A percentile compares a stretch with the other conserved stretches of the same genome.
Conservation (phyloP, 2,113 vertebrate genomes). For the Nesogale talazaci region DNA sequence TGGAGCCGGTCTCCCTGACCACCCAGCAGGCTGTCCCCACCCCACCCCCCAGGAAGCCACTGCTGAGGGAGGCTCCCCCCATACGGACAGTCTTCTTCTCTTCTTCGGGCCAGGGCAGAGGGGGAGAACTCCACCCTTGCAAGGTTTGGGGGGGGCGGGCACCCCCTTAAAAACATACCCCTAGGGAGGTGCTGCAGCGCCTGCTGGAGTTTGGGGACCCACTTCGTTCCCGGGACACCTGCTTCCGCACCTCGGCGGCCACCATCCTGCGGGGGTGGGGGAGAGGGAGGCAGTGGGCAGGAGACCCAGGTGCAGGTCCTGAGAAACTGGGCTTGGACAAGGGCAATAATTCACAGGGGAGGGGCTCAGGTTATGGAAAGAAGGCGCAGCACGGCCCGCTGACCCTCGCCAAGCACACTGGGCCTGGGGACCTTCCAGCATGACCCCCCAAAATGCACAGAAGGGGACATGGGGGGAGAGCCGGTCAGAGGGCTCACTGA, state of each 20-base stretch:
- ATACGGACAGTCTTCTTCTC: neutral
- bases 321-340: too few species aligned
- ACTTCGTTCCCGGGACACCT: constrained; percentile 92
- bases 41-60: neutral
- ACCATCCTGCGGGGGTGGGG: constrained; percentile 87
- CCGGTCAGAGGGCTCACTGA: too few species aligned
- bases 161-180: constrained; percentile 84
- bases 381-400: too few species aligned
- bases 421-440: neutral
- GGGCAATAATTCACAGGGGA: too few species aligned
- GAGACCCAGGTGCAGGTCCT: too few species aligned
- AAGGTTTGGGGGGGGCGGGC: too few species aligned
- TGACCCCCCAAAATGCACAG: too few species aligned
- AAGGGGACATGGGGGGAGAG: too few species aligned
- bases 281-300: neutral
- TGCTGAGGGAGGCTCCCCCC: neutral
- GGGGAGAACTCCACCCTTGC: too few species aligned
- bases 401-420: neutral
- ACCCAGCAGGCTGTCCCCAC: neutral
- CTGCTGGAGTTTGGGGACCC: constrained; percentile 92
- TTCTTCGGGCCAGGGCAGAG: too few species aligned
- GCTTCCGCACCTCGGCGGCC: constrained; percentile 94
- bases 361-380: neutral
- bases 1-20: neutral
- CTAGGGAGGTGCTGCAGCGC: constrained; percentile 88